Evolutionary conservation across 1,140 invertebrate species (phyloP), one percentile per base, ranked within the genome.

Genomic region (Drosophila fuyamai): DNA sequence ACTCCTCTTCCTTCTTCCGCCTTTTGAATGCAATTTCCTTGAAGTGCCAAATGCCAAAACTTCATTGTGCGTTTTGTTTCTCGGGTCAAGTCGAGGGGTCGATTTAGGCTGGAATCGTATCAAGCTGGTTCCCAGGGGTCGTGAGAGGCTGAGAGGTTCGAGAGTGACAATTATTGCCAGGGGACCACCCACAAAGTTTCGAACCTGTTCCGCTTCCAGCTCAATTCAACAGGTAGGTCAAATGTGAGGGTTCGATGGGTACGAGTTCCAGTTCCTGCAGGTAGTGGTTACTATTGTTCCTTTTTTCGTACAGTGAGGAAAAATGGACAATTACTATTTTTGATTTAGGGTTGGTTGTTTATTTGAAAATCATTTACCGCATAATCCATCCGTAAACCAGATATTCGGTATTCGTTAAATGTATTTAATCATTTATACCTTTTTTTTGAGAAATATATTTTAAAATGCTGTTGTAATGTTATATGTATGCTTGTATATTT

Each of bases 21-120:
- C 53, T 59, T 23, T 50, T 66, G 41, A 62, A 72, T 59, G 62
- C 65, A 50, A 77, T 80, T 88, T 88, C 77, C 83, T 63, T 48
- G 67, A 89, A 88, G 73, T 77, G 73, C 73, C 73, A 76, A 76
- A 76, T 76, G 73, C 73, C 73, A 76, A 81, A 86, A 62, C 57
- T 77, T 67, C 73, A 85, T 85, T 81, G 68, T 82, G 56, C 59
- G 41, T 61, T 74, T 32, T 51, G 46, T 57, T 59, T 68, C 60
- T 53, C 47, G 62, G 73, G 44, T 29, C 23, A 48, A 73, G 77
- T 63, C 54, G 55, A 51, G 53, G 63, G 58, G 41, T 58, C 40
- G 65, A 44, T 47, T 65, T 29, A 10, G 44, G 51, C 60, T 60
- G 78, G 62, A 51, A 75, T 51, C 57, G 56, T 53, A 51, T 54